phyloP scores from a whole-genome alignment of 2,888 invertebrate genomes.

The Celastrina argiolus region DNA sequence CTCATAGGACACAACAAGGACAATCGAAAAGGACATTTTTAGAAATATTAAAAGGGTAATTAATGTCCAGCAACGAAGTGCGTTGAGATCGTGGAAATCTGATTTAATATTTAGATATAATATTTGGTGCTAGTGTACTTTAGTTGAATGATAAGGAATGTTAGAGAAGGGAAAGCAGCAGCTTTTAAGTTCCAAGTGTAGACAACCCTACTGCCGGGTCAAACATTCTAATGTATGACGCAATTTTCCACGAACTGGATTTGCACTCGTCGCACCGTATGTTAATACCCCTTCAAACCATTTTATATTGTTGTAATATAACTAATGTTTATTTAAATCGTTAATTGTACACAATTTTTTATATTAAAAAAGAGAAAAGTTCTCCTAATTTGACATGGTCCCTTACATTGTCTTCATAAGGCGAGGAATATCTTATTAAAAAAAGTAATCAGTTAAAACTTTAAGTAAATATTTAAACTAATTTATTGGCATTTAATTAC shows the following conservation, averaged over 20 bases:
- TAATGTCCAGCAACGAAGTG: neutral
- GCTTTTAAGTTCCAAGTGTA: slow-evolving; percentile 1
- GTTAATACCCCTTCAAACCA: slow-evolving; percentile 38
- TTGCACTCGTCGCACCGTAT: slow-evolving; percentile 63
- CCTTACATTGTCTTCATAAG: no score
- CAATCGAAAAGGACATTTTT: neutral
- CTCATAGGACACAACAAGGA: neutral
- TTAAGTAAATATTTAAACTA: no score
- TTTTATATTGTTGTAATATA: slow-evolving; percentile 14
- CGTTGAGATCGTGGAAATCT: neutral
- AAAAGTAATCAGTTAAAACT: no score
- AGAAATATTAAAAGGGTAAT: neutral
- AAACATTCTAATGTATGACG: slow-evolving; percentile 73
- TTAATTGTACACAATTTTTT: no score
- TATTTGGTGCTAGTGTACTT: neutral
- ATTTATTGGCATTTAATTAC: no score
- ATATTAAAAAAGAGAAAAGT: no score
- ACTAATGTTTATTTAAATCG: slow-evolving; percentile 8
- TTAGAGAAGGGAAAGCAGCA: slow-evolving; percentile 2
- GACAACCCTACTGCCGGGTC: slow-evolving; percentile 52
- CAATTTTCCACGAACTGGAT: slow-evolving; percentile 64
- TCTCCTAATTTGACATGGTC: no score
- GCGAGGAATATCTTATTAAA: no score
- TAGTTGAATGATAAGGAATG: neutral
- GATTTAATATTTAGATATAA: neutral